Base-by-base conservation (phyloP, 2,797 vertebrate genomes). In the Choloepus didactylus region DNA sequence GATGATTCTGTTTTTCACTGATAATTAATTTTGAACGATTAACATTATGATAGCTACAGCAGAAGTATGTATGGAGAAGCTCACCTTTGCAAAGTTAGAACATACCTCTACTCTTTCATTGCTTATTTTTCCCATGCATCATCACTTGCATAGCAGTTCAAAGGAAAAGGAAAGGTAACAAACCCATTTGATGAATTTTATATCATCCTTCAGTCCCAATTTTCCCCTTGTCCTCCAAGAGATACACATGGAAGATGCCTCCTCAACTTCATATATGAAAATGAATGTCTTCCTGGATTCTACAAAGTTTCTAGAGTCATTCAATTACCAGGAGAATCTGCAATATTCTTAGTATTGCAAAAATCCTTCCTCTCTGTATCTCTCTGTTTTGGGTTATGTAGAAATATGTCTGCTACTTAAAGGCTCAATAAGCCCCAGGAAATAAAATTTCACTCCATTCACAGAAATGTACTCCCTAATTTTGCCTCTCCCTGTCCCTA, bases 91-190 rank as follows among this genome's bases (percentile, higher is more conserved):
- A 76, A 41, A 49, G 14, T 46, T 62, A 10, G 25, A 75, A 8
- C 54, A 29, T 9, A 87, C 29, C 16, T 64, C 15, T 66, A 66
- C 62, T 79, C 21, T 14, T 41, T 59, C 46, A 73, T 41, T 46
- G 21, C 18, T 70, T 44, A 54, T 64, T 89, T 90, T 46, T 62
- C 49, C 14, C 67, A 76, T 14, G 14, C 38, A 10, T 75, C 56
- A 91, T 66, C 6, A 66, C 18, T 79, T 6, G 19, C 2, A 16
- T 19, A 7, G 4, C 51, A 21, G 29, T 86, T 85, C 15, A 83
- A 35, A 66, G 41, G 21, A 59, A 88, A 89, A 82, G 41, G 8
- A 81, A 29, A 82, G 94, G 46, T 51, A 91, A 54, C 76, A 89
- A 75, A 70, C 11, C 29, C 15, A 70, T 19, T 66, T 80, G 62